Base-by-base conservation (phyloP, 2,888 invertebrate species). In the Agrilus cyanescens region DNA sequence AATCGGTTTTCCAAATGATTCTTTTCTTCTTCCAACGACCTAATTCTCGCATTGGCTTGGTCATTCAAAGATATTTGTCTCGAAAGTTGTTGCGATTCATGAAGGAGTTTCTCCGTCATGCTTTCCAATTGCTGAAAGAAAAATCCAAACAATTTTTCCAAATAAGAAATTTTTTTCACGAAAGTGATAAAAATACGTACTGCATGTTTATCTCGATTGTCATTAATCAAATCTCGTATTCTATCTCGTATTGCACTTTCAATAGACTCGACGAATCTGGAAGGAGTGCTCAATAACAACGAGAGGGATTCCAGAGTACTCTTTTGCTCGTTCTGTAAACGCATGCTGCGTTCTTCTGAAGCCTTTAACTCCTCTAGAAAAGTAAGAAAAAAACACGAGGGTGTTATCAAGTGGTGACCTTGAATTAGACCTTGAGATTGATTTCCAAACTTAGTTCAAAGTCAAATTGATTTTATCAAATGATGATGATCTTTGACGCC, bases 221-320 rank as follows among this genome's bases (percentile, higher is more conserved):
- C 87, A 45, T 74, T 76, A 20, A 86, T 66, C 35, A 85, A 73
- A 63, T 88, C 86, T 13, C 85, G 72, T 41, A 87, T 76, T 49
- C 85, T 74, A 48, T 88, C 87, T 61, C 85, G 85, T 47, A 89
- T 82, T 29, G 83, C 72, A 38, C 75, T 76, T 61, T 88, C 87
- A 44, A 82, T 76, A 0, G 86, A 80, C 56, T 88, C 88, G 4
- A 84, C 80, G 60, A 81, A 83, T 49, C 81, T 67, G 20, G 78
- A 74, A 2, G 85, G 80, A 6, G 82, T 73, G 59, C 83, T 82
- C 16, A 84, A 62, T 32, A 81, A 70, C 43, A 82, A 78, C 6
- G 84, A 81, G 43, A 84, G 62, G 0, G 83, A 80, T 58, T 85
- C 84, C 61, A 83, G 68, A 1, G 78, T 71, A 57, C 80, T 80